Conservation (phyloP, 2,797 vertebrate genomes). For the Coregonus ussuriensis region DNA sequence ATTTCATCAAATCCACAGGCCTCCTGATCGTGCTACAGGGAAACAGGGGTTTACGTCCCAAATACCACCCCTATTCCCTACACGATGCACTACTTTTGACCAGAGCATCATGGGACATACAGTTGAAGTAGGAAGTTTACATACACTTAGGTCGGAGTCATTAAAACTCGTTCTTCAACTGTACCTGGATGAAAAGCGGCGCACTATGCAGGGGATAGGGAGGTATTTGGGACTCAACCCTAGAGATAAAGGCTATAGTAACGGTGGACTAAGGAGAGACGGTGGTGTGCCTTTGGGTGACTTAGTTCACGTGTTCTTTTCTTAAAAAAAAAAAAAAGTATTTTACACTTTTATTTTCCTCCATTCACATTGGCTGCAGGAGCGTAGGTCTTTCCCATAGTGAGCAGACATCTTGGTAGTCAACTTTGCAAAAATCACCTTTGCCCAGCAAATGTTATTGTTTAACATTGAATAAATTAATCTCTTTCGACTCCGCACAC, state of each 20-base stretch:
- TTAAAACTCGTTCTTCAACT: too few species aligned
- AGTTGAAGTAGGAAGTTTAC: too few species aligned
- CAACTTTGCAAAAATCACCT: background rate
- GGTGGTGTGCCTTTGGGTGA: too few species aligned
- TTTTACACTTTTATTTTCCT: background rate
- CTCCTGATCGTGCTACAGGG: background rate
- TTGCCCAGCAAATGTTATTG: slow-evolving; percentile 27
- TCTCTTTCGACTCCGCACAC: slow-evolving; percentile 31
- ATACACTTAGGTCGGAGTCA: too few species aligned
- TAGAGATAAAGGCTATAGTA: too few species aligned
- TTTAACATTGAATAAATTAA: slow-evolving; percentile 54
- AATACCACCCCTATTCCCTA: background rate
- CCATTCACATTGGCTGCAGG: slow-evolving; percentile 24
- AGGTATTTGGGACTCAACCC: too few species aligned
- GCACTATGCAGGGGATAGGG: too few species aligned
- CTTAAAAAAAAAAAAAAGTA: background rate
- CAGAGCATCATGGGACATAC: too few species aligned
- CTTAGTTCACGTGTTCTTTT: background rate
- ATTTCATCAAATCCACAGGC: background rate
- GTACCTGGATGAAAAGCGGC: too few species aligned
- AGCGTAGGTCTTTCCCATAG: slow-evolving; percentile 1
- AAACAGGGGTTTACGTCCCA: background rate
- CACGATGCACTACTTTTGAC: background rate
- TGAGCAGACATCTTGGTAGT: background rate
- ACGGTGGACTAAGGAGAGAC: too few species aligned